These are phyloP conservation scores for Ectemnius cavifrons DNA, from an alignment of 2,888 invertebrate genomes.

Conservation along the genomic window DNA sequence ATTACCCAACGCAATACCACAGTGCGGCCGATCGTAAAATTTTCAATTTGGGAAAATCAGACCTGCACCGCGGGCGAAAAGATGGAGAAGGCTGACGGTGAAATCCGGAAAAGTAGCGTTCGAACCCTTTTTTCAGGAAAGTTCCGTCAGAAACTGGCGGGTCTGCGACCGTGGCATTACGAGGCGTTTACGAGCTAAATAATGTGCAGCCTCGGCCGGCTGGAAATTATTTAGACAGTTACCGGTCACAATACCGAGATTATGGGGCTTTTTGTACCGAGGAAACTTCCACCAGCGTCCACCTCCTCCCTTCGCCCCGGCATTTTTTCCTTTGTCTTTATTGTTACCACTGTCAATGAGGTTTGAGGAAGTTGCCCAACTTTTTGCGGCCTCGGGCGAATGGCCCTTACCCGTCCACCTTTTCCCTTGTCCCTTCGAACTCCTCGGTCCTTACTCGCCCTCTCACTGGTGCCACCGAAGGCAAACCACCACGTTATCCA, in stretches of 20 bases:
- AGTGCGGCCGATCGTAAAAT: conserved; percentile 32
- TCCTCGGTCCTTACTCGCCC: background rate
- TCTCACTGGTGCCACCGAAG: conserved; percentile 6
- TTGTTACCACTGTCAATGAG: conserved; percentile 41
- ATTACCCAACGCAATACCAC: background rate
- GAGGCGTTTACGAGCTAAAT: conserved; percentile 60
- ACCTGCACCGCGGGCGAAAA: background rate
- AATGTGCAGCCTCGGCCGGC: conserved; percentile 39
- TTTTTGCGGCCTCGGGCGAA: conserved; percentile 33
- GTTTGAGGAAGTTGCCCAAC: conserved; percentile 51
- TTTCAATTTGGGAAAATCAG: conserved; percentile 30
- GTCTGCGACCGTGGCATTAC: conserved; percentile 53
- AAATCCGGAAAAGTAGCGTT: conserved; percentile 34
- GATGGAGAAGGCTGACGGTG: conserved; percentile 3
- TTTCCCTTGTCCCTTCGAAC: conserved; percentile 15
- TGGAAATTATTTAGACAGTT: conserved; percentile 62
- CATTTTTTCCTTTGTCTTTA: conserved; percentile 41
- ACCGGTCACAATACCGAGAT: conserved; percentile 58
- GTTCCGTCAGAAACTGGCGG: conserved; percentile 14
- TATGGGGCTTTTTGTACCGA: conserved; percentile 57
- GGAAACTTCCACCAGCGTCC: conserved; percentile 24
- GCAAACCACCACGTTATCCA: conserved; percentile 42
- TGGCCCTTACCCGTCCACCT: conserved; percentile 18
- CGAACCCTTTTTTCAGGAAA: conserved; percentile 40
- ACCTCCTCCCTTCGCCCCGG: background rate